phyloP scores from a whole-genome alignment of 2,797 vertebrate species.

The Sarcoramphus papa region DNA sequence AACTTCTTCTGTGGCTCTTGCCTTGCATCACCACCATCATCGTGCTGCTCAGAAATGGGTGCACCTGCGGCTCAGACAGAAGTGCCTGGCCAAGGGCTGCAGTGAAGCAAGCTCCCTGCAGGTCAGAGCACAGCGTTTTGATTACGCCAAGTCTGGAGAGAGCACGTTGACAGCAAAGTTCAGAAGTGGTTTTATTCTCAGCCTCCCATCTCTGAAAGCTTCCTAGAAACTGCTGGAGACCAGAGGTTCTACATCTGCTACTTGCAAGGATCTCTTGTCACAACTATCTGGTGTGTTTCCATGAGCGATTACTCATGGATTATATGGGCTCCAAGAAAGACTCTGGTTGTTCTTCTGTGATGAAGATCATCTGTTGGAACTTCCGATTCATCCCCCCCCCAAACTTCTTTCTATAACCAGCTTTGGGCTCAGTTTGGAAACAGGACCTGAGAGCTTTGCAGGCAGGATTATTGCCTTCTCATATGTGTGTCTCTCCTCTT shows the following conservation, averaged over 20 bases:
- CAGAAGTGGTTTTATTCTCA: neutral
- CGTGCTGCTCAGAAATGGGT: fast-evolving
- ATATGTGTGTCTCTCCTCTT: fast-evolving
- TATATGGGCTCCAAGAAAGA: neutral
- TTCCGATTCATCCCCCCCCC: neutral
- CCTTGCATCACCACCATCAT: fast-evolving
- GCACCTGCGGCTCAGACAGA: neutral
- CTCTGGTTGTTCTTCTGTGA: neutral
- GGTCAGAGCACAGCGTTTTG: neutral
- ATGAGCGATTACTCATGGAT: neutral
- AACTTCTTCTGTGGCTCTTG: neutral
- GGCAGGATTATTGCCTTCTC: neutral
- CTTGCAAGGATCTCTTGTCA: neutral
- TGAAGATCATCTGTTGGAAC: neutral
- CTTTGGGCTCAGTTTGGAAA: neutral
- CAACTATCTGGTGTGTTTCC: neutral
- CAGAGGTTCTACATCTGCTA: neutral
- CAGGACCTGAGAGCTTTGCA: neutral
- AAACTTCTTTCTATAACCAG: neutral
- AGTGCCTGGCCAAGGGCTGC: neutral
- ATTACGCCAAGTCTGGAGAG: fast-evolving
- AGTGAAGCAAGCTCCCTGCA: fast-evolving
- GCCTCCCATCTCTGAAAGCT: neutral
- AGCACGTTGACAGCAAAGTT: neutral
- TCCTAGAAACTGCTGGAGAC: neutral